Base-by-base conservation (phyloP, 2,888 invertebrate genomes). In the Odontothrips loti region DNA sequence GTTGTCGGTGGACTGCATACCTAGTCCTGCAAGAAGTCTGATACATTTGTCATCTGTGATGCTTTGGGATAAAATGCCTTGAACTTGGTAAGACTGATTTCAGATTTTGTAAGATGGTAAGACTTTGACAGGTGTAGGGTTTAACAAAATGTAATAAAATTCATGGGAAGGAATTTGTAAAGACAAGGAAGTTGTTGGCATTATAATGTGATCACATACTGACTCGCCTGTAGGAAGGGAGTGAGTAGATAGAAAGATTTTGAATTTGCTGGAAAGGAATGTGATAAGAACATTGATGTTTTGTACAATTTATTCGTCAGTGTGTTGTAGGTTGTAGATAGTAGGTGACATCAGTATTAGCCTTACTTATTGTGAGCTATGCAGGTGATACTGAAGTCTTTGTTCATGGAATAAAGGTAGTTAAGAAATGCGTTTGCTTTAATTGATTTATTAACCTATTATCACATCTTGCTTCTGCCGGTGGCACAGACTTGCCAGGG, bases 1-100 rank as follows among this genome's bases (percentile, higher is more conserved):
- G 68, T 75, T 75, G 68, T 75, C 27, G 68, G 68, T 75, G 68
- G 68, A 75, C 68, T 75, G 68, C 68, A 75, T 75, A 27, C 68
- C 68, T 75, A 75, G 68, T 75, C 68, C 68, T 75, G 68, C 68
- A 75, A 75, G 68, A 75, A 75, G 68, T 75, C 68, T 75, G 68
- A 75, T 75, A 75, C 27, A 75, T 23, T 27, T 75, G 68, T 27
- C 68, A 75, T 75, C 68, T 75, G 68, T 75, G 68, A 75, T 75
- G 68, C 68, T 68, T 68, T 75, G 68, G 27, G 68, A 75, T 75
- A 75, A 75, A 27, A 75, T 27, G 68, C 68, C 68, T 75, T 75
- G 68, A 75, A 75, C 27, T 75, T 75, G 68, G 68, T 75, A 75
- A 75, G 68, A 75, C 68, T 75, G 68, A 75, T 75, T 75, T 75